Percentiles rank a stretch among this genome's conserved stretches.
phyloP scores from a whole-genome alignment of 2,113 vertebrate genomes.

The Megaleporinus macrocephalus region DNA sequence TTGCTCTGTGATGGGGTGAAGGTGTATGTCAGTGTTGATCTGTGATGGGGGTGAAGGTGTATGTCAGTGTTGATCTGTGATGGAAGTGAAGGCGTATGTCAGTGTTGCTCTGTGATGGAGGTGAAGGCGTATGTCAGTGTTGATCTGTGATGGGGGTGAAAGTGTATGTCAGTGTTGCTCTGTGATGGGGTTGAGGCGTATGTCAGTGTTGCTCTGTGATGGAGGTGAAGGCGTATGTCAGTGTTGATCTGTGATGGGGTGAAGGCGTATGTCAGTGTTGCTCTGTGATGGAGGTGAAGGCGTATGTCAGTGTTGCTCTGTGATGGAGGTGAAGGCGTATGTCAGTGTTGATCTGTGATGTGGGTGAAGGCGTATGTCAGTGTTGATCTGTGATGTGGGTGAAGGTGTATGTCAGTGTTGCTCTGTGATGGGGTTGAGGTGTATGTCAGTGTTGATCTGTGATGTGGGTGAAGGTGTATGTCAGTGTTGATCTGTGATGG shows the following conservation, averaged over 20 bases:
- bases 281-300: not conserved
- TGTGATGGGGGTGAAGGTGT: not conserved
- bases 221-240: not conserved
- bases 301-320: not conserved
- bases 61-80: slow-evolving; percentile 1
- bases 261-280: no score
- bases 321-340: not conserved
- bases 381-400: not conserved
- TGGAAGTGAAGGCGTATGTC: no score
- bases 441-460: not conserved
- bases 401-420: not conserved
- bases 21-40: no score
- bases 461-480: not conserved
- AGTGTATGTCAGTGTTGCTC: not conserved
- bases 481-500: not conserved
- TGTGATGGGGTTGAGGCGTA: no score
- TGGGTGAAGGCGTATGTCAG: not conserved
- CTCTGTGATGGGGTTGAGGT: no score
- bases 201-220: not conserved
- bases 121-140: not conserved
- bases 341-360: not conserved
- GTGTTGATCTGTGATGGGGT: no score
- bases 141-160: not conserved
- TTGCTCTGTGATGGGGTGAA: no score
- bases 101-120: not conserved